phyloP scores from a whole-genome alignment of 92 coral and sea anemone species.

The Bergia sp. region DNA sequence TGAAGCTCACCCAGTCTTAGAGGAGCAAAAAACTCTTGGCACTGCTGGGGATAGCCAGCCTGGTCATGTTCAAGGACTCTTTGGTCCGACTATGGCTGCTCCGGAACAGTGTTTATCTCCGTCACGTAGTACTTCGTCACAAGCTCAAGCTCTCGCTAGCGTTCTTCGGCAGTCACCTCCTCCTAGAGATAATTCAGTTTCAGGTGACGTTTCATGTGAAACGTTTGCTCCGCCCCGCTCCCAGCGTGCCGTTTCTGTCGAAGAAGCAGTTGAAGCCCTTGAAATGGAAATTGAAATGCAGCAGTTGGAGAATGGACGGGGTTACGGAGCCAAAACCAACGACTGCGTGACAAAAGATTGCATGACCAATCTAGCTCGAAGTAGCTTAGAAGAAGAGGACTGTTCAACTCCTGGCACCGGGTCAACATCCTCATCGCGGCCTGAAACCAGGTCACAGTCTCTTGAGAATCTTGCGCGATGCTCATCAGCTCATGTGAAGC shows the following conservation, averaged over 20 bases:
- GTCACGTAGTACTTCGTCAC: conserved; percentile 74
- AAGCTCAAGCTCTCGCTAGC: conserved; percentile 96
- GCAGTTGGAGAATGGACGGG: conserved; percentile 21
- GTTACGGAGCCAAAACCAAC: conserved; percentile 4
- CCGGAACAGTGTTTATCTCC: conserved; percentile 90
- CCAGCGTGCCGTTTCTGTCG: conserved; percentile 65
- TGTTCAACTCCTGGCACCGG: conserved; percentile 40
- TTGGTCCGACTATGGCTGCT: conserved; percentile 66
- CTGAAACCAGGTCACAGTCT: conserved; percentile 70
- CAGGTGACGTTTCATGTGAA: conserved; percentile 31
- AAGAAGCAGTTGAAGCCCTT: conserved; percentile 86
- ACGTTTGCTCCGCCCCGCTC: conserved; percentile 24
- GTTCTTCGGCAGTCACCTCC: conserved; percentile 91
- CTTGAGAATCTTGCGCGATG: conserved; percentile 52
- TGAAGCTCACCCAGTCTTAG: conserved; percentile 15
- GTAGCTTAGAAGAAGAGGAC: conserved; percentile 2
- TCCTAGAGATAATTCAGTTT: conserved; percentile 21
- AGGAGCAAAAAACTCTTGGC: conserved; percentile 4
- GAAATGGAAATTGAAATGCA: conserved; percentile 65
- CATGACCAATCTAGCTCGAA: conserved; percentile 22
- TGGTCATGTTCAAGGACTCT: conserved; percentile 17
- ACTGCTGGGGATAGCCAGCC: conserved; percentile 30
- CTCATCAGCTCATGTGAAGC: conserved; percentile 20
- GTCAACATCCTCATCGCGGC: conserved; percentile 60
- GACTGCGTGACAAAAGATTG: conserved; percentile 43